phyloP scores from a whole-genome alignment of 2,113 vertebrate species.

The Oryzias woworae region DNA sequence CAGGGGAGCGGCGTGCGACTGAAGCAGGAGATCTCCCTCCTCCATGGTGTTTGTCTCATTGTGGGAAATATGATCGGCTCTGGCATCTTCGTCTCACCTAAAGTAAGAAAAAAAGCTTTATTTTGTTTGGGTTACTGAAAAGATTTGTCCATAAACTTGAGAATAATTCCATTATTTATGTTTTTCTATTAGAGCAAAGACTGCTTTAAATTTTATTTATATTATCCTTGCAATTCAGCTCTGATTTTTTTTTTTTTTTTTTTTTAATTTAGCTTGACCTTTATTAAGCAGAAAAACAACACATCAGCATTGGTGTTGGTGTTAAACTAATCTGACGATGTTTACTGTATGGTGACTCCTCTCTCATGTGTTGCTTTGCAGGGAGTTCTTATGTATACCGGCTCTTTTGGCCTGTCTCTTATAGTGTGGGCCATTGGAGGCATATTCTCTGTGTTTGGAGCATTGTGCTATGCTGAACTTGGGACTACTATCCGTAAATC shows the following conservation, averaged over 20 bases:
- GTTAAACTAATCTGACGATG: not conserved
- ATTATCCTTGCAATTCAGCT: no score
- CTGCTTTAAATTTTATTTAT: no score
- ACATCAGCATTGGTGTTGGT: no score
- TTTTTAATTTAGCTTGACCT: no score
- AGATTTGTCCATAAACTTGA: no score
- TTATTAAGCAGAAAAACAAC: no score
- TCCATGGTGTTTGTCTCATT: conserved; percentile 83
- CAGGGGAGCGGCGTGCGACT: conserved; percentile 61
- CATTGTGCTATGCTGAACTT: conserved; percentile 82
- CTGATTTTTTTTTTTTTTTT: no score
- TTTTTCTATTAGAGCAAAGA: no score
- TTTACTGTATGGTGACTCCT: not conserved
- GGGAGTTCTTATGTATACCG: conserved; percentile 77
- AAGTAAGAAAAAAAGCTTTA: conserved; percentile 47
- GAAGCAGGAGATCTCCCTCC: conserved; percentile 82
- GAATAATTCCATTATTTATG: no score
- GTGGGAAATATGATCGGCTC: conserved; percentile 86
- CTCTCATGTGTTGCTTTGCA: conserved; percentile 50
- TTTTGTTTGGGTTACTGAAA: not conserved
- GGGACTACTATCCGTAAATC: conserved; percentile 84
- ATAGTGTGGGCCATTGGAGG: conserved; percentile 81
- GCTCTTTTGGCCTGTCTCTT: conserved; percentile 80
- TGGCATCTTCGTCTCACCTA: conserved; percentile 82
- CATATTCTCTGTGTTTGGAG: conserved; percentile 81